Base-by-base conservation (phyloP, 2,888 invertebrate species). In the Alcis repandata region DNA sequence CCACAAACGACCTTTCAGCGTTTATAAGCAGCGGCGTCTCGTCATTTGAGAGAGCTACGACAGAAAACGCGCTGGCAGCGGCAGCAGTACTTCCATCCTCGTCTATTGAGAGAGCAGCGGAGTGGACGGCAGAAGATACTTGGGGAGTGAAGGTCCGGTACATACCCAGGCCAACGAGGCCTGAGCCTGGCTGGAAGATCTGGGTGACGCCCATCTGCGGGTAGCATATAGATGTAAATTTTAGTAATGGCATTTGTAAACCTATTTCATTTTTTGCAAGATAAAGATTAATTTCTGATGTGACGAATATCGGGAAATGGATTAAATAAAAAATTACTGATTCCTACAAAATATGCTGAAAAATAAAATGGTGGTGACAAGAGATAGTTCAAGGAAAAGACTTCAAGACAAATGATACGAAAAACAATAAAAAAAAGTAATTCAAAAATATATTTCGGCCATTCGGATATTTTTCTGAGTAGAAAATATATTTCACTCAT, bases 1-100 rank as follows among this genome's bases (percentile, higher is more conserved):
- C 86, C 59, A 94, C 68, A 72, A 95, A 94, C 1, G 95, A 94
- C 74, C 90, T 86, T 69, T 94, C 85, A 0, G 88, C 91, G 45
- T 70, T 86, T 67, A 94, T 90, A 1, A 77, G 61, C 0, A 87
- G 64, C 7, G 86, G 71, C 1, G 89, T 84, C 0, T 87, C 83
- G n/a, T 89, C 87, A 33, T 90, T 88, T 0, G 94, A 93, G 4
- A 94, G 74, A 0, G 94, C 93, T 0, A 94, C 89, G 0, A 89
- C 93, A 3, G 88, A 83, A 27, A 94, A 85, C 0, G 87, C 79
- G 0, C 92, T 89, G 0, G 92, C 90, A 0, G 93, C 94, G 0
- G 94, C 86, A 0, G 94, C 94, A 1, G 87, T 83, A 0, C 90
- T 91, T 11, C 94, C 94, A 53, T 88, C 77, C 68, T 95, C 94